These are phyloP conservation scores for Perdita meconis DNA, from an alignment of 2,888 invertebrate species.

Conservation along the genomic window DNA sequence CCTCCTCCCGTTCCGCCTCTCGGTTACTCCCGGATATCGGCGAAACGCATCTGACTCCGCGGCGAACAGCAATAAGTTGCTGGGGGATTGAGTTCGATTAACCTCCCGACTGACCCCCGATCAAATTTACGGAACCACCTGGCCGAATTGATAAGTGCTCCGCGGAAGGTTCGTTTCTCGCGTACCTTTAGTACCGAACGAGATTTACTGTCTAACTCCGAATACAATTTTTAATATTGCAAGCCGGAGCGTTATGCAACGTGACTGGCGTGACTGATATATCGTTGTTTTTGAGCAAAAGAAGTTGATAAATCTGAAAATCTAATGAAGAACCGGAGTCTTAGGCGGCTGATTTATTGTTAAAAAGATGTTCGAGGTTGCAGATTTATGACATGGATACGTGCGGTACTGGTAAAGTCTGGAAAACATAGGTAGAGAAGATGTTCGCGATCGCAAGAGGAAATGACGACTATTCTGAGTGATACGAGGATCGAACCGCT, in stretches of 20 bases:
- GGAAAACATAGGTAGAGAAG: too few relatives aligned
- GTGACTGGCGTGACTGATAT: too few relatives aligned
- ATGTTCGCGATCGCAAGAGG: too few relatives aligned
- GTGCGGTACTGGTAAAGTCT: too few relatives aligned
- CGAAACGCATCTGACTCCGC: conserved; percentile 44
- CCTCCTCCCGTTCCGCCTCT: background rate
- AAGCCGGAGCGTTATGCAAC: too few relatives aligned
- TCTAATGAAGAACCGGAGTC: too few relatives aligned
- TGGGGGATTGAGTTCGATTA: conserved; percentile 56
- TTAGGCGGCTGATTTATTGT: too few relatives aligned
- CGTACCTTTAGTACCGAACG: background rate
- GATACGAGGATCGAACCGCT: background rate
- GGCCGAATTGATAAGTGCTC: conserved; percentile 27
- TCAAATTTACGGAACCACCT: conserved; percentile 31
- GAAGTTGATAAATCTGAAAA: too few relatives aligned
- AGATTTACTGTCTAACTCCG: background rate
- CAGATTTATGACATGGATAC: too few relatives aligned
- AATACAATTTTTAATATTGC: background rate
- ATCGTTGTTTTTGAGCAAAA: too few relatives aligned
- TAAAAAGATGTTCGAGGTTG: too few relatives aligned
- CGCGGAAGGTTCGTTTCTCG: background rate
- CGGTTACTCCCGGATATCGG: conserved; percentile 45
- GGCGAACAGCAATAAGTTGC: conserved; percentile 38
- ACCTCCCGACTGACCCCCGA: conserved; percentile 13
- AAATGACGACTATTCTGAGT: background rate